A percentile compares a stretch with the other conserved stretches of the same genome.
Conservation (phyloP, 2,113 vertebrate species). For the Aegotheles bennettii region DNA sequence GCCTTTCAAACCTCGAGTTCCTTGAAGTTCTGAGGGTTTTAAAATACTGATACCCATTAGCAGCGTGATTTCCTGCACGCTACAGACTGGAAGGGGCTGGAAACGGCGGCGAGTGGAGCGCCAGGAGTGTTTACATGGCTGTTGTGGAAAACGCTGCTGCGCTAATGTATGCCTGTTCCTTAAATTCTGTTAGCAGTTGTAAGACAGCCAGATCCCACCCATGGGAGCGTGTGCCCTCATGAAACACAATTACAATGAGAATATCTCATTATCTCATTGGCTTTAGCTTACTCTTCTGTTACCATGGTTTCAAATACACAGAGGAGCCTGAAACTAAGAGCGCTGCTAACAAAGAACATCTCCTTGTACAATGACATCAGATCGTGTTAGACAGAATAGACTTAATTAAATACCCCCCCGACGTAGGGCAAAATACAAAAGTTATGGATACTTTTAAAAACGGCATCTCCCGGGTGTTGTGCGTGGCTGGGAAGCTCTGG, state of each 20-base stretch:
- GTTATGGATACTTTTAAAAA: constrained; percentile 67
- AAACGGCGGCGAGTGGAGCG: constrained; percentile 36
- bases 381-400: constrained; percentile 80
- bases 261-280: constrained; percentile 89
- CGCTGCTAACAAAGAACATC: constrained; percentile 84
- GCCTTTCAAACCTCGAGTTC: constrained; percentile 74
- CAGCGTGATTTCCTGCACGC: constrained; percentile 10
- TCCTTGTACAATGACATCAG: constrained; percentile 87
- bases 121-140: constrained; percentile 66
- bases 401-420: constrained; percentile 81
- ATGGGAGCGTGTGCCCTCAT: constrained; percentile 81
- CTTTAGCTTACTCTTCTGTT: constrained; percentile 88
- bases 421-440: constrained; percentile 72
- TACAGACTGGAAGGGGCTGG: constrained; percentile 18
- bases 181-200: constrained; percentile 79
- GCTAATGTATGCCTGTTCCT: constrained; percentile 73
- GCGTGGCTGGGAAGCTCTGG: accelerated
- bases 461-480: neutral
- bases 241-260: constrained; percentile 87
- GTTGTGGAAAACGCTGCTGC: constrained; percentile 52
- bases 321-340: constrained; percentile 81
- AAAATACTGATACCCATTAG: constrained; percentile 50
- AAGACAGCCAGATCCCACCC: constrained; percentile 79
- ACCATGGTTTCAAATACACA: constrained; percentile 88
- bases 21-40: constrained; percentile 76